Base-by-base conservation (phyloP, 2,797 vertebrate species). In the Gallinago stenura region DNA sequence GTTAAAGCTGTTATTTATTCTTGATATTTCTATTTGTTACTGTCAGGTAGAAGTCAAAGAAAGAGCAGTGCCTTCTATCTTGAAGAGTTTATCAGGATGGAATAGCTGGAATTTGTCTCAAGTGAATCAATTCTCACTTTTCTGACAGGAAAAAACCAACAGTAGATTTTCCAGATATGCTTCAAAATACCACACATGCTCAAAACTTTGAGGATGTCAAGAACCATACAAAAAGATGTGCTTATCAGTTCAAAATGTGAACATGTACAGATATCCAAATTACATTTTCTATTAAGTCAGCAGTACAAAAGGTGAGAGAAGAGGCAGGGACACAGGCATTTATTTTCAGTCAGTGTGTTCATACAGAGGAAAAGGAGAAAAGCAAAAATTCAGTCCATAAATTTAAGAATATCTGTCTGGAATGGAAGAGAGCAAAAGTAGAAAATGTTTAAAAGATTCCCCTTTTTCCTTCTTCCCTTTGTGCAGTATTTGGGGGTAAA, bases 1-100 rank as follows among this genome's bases (percentile, higher is more conserved):
- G 80, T 87, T 94, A 91, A 91, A 71, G 46, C 83, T 84, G 87
- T 90, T 94, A 86, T 81, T 96, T 94, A 89, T 97, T 94, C 86
- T 81, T 89, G 82, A 66, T 95, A 87, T 92, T 96, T 94, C 30
- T 94, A 43, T 92, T 94, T 94, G 86, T 90, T 95, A 64, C 83
- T 93, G 85, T 86, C 83, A 94, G 73, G 51, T 79, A 90, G 93
- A 90, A 94, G 89, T 91, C 89, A 95, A 51, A 90, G 87, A 90
- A 90, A 82, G 70, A 93, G 56, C 77, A 90, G 17, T 78, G 41
- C n/a, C 66, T 90, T 88, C 79, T 82, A 56, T 84, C 80, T 89
- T 83, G 46, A 95, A 86, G 94, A 81, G 83, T 90, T 91, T 93
- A 90, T 95, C 78, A 87, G 88, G 78, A 57, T 54, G 58, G 58